Conservation (phyloP, 2,113 vertebrate genomes). For the Gambusia affinis region DNA sequence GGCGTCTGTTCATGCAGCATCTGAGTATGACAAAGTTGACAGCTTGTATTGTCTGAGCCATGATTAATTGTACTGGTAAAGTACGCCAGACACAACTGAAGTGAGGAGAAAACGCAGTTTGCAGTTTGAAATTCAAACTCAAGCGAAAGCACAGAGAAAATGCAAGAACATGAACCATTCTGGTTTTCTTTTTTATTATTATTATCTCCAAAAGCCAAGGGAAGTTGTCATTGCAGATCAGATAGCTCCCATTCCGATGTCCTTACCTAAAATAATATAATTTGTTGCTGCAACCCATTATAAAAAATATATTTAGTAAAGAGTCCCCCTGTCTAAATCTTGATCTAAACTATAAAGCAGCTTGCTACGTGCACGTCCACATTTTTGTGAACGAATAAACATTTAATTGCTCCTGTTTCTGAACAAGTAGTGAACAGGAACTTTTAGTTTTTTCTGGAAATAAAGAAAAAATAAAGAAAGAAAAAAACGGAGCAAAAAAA, state of each 20-base stretch:
- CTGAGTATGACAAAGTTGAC: constrained; percentile 50
- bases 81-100: not conserved
- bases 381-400: not conserved
- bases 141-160: too few species aligned
- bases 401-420: not conserved
- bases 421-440: not conserved
- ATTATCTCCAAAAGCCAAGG: not conserved
- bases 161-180: not conserved
- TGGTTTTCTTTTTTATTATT: not conserved
- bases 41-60: constrained; percentile 57
- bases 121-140: not conserved
- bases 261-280: not conserved
- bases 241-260: not conserved
- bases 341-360: not conserved
- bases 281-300: not conserved
- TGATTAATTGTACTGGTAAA: constrained; percentile 44
- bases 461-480: too few species aligned
- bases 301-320: not conserved
- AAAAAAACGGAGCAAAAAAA: accelerated
- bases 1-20: constrained; percentile 54
- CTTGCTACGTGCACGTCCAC: not conserved
- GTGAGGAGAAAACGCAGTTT: not conserved
- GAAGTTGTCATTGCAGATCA: not conserved
- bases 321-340: not conserved
- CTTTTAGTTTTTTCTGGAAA: too few species aligned